These are phyloP conservation scores for Neopipo cinnamomea DNA, from an alignment of 2,113 vertebrate genomes.

Conservation along the genomic window DNA sequence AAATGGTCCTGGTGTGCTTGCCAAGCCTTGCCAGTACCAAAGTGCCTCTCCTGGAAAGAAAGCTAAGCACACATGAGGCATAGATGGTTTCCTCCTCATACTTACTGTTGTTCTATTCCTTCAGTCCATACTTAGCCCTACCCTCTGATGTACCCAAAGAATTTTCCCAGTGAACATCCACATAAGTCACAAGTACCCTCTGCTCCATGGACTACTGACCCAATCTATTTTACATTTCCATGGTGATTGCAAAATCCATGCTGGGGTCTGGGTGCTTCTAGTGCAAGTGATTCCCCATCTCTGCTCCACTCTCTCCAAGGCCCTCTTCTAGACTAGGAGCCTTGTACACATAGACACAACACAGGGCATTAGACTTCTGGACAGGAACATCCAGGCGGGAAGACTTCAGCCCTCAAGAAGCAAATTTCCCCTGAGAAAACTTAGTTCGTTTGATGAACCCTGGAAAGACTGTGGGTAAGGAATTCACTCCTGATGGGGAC, in stretches of 20 bases:
- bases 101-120: background rate
- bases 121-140: background rate
- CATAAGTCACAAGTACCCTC: background rate
- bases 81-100: background rate
- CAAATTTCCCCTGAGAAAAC: background rate
- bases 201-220: background rate
- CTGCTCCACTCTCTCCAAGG: background rate
- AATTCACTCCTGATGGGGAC: background rate
- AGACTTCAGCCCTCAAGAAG: background rate
- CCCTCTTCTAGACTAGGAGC: background rate
- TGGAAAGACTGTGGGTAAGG: background rate
- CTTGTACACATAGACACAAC: background rate
- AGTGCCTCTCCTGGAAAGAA: background rate
- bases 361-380: background rate
- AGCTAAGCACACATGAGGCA: background rate
- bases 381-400: background rate
- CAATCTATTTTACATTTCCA: background rate
- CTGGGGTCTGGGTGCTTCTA: background rate
- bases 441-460: background rate
- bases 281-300: background rate
- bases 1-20: background rate
- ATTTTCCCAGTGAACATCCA: background rate
- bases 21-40: background rate
- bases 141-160: background rate
- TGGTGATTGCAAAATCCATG: accelerated